A percentile compares a stretch with the other conserved stretches of the same genome.
Conservation (phyloP, 2,113 vertebrate species). For the Paracanthobrama guichenoti region DNA sequence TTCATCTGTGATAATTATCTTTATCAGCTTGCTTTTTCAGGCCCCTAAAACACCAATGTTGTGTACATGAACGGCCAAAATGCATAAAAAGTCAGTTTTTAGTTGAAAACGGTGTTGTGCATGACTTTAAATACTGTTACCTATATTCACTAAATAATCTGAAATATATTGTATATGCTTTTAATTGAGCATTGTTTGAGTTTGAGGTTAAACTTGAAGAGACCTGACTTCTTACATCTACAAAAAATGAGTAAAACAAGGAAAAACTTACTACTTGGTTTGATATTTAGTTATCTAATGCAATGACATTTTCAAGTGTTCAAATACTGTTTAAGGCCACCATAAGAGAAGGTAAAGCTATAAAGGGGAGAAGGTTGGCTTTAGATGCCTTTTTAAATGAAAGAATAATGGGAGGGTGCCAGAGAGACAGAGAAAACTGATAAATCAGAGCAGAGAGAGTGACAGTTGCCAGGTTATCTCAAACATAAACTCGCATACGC, state of each 20-base stretch:
- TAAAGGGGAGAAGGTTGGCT: background rate
- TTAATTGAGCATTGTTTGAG: background rate
- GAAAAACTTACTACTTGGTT: background rate
- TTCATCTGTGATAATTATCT: too few relatives aligned
- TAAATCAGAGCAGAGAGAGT: background rate
- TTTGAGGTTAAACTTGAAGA: background rate
- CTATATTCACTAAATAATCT: background rate
- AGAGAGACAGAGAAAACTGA: slow-evolving; percentile 9
- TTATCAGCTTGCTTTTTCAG: too few relatives aligned
- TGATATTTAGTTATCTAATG: background rate
- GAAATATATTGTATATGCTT: background rate
- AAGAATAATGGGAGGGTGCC: slow-evolving; percentile 18
- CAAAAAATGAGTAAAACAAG: background rate
- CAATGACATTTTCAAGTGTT: background rate
- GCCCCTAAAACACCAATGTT: too few relatives aligned
- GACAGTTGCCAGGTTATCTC: slow-evolving; percentile 25
- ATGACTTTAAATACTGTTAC: background rate
- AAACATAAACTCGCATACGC: background rate
- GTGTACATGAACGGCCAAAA: too few relatives aligned
- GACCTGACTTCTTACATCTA: background rate
- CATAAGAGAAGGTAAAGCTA: background rate
- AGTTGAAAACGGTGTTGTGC: too few relatives aligned
- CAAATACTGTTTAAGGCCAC: background rate
- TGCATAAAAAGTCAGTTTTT: too few relatives aligned
- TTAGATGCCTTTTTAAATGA: background rate